Evolutionary conservation across 2,888 invertebrate species (phyloP).

Genomic region (Sesia bembeciformis): DNA sequence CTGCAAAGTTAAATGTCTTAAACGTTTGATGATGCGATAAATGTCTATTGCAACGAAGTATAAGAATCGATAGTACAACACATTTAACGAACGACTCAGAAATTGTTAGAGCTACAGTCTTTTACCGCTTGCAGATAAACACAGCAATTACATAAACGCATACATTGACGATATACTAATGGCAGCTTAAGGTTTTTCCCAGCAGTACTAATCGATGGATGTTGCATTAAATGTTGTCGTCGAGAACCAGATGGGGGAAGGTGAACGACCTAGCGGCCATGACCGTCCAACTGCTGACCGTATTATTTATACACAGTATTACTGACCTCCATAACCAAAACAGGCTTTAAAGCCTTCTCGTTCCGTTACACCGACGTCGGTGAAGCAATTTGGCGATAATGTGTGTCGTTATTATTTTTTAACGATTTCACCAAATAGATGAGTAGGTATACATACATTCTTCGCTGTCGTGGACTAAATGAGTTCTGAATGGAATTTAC

Average conservation of each 20-base stretch:
- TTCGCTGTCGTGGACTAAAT: background rate
- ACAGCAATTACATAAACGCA: background rate
- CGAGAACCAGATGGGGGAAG: conserved; percentile 4
- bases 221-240: background rate
- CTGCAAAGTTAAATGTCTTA: too few species aligned
- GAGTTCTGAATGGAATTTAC: too few species aligned
- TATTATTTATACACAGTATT: conserved; percentile 17
- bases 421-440: background rate
- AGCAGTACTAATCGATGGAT: background rate
- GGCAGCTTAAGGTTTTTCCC: background rate
- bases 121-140: background rate
- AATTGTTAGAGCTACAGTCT: background rate
- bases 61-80: background rate
- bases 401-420: conserved; percentile 1
- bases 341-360: conserved; percentile 23
- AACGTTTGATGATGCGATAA: too few species aligned
- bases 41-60: too few species aligned
- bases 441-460: background rate
- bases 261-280: conserved; percentile 13
- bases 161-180: background rate
- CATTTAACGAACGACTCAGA: background rate
- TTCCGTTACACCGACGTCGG: conserved; percentile 19
- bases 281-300: conserved; percentile 25
- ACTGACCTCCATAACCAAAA: conserved; percentile 35
- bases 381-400: conserved; percentile 7